phyloP scores from a whole-genome alignment of 2,888 invertebrate species.

The Aspidiotus rigidus region DNA sequence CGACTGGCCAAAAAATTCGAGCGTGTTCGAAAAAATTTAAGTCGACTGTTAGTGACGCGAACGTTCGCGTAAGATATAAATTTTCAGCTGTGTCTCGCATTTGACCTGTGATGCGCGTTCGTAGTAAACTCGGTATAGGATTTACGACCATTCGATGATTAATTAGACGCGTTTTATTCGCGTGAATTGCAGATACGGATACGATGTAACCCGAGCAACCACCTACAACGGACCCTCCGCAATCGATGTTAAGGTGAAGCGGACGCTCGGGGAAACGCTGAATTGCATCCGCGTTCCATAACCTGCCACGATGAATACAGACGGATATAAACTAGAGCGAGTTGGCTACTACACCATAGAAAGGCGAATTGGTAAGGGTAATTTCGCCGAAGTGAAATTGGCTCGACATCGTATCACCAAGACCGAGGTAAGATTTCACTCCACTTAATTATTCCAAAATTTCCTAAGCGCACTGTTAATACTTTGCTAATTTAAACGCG shows the following conservation, averaged over 20 bases:
- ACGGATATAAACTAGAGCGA: constrained; percentile 59
- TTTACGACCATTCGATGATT: too few relatives aligned
- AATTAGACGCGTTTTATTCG: neutral
- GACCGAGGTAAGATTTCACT: constrained; percentile 75
- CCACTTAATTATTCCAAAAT: neutral
- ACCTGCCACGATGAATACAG: constrained; percentile 45
- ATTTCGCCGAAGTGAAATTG: constrained; percentile 97
- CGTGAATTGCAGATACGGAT: neutral
- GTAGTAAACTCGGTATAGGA: too few relatives aligned
- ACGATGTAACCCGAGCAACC: neutral
- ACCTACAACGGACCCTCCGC: neutral
- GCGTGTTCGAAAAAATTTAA: too few relatives aligned
- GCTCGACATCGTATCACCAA: constrained; percentile 96
- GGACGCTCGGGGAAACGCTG: neutral
- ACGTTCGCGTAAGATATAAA: too few relatives aligned
- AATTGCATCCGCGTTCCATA: constrained; percentile 38
- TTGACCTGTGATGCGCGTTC: neutral
- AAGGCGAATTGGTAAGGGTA: constrained; percentile 95
- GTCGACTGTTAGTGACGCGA: neutral
- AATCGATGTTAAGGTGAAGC: neutral
- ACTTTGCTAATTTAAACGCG: too few relatives aligned
- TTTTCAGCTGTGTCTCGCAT: neutral
- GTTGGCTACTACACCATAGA: constrained; percentile 98
- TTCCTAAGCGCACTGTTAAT: too few relatives aligned
- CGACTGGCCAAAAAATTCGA: too few relatives aligned